Conservation (phyloP, 2,113 vertebrate species). For the Taxidea taxus region DNA sequence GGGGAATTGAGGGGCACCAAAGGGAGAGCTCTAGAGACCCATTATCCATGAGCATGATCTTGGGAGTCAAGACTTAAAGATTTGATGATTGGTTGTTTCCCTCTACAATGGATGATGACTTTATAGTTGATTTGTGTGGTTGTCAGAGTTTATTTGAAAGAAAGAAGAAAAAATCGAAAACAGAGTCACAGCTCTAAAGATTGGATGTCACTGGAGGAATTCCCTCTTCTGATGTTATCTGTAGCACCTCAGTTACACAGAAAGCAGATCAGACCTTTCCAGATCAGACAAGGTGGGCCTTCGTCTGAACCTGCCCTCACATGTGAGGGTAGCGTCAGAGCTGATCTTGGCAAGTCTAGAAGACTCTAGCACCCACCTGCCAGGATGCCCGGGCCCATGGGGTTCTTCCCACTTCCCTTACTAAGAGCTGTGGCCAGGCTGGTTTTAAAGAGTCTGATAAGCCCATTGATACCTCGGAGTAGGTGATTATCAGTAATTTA, state of each 20-base stretch:
- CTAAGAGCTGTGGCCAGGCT: neutral
- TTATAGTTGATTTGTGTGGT: neutral
- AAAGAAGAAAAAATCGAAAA: neutral
- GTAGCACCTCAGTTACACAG: neutral
- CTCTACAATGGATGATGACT: neutral
- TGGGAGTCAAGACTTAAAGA: neutral
- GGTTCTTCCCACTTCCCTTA: neutral
- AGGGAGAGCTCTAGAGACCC: neutral
- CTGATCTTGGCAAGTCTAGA: neutral
- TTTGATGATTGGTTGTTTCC: neutral
- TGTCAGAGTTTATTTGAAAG: neutral
- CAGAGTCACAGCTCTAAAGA: neutral
- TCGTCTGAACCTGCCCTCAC: neutral
- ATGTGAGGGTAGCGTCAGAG: fast-evolving
- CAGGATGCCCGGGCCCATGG: neutral
- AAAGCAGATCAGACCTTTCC: neutral
- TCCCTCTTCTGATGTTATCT: neutral
- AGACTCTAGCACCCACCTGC: neutral
- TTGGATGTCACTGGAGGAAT: neutral
- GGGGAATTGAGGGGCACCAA: neutral
- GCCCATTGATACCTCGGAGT: neutral
- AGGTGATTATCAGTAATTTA: neutral
- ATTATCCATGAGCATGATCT: neutral
- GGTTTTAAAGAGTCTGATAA: neutral
- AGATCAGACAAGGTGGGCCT: neutral